Conservation (phyloP, 1,140 invertebrate genomes). For the Conus ventricosus region DNA sequence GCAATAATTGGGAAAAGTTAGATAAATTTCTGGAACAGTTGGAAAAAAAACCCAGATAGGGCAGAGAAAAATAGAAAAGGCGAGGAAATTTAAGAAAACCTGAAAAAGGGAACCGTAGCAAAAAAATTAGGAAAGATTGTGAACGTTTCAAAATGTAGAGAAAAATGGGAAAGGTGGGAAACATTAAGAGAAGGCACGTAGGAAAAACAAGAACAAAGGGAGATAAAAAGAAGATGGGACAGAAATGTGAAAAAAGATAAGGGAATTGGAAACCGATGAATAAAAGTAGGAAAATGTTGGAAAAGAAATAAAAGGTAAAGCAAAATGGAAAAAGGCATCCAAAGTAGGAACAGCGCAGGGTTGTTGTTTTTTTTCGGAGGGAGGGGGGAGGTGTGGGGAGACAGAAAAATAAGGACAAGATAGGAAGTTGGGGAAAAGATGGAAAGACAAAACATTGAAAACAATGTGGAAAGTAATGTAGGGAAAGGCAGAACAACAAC, state of each 20-base stretch:
- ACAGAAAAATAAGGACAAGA: not conserved
- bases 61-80: not conserved
- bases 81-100: not conserved
- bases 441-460: too few relatives aligned
- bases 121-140: too few relatives aligned
- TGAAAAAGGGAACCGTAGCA: not conserved
- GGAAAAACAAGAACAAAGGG: not conserved
- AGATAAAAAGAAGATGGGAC: not conserved
- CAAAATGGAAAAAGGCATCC: not conserved
- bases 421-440: too few relatives aligned
- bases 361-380: not conserved
- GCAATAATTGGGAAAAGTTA: not conserved
- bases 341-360: too few relatives aligned
- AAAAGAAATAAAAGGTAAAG: constrained; percentile 2
- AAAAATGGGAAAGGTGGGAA: too few relatives aligned
- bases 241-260: not conserved
- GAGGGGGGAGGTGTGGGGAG: not conserved
- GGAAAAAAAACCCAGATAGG: not conserved
- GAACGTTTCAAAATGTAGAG: too few relatives aligned
- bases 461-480: too few relatives aligned
- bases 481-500: too few relatives aligned
- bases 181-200: too few relatives aligned
- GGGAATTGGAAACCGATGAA: not conserved
- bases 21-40: not conserved
- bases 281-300: not conserved